These are phyloP conservation scores for Rhodinocichla rosea DNA, from an alignment of 2,113 vertebrate genomes.

Conservation along the genomic window DNA sequence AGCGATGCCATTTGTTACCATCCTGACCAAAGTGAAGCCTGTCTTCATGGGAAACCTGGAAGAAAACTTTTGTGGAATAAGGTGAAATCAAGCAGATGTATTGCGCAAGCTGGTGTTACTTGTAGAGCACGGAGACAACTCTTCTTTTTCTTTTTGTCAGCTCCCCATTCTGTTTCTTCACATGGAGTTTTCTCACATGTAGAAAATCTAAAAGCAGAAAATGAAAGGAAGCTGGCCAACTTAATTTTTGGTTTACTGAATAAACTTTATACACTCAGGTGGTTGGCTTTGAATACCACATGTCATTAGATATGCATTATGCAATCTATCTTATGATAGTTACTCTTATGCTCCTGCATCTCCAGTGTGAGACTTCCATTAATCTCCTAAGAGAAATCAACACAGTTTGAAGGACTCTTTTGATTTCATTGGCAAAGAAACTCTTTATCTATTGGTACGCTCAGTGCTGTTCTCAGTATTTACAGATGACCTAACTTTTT, in stretches of 20 bases:
- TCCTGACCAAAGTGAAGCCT: neutral
- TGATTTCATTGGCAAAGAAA: neutral
- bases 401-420: neutral
- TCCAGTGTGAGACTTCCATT: neutral
- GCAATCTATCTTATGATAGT: neutral
- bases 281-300: neutral
- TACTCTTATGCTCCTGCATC: neutral
- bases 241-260: neutral
- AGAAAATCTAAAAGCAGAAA: conserved; percentile 44
- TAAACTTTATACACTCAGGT: neutral
- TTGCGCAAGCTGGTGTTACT: neutral
- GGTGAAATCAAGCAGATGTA: neutral
- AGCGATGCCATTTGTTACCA: neutral
- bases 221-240: neutral
- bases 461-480: neutral
- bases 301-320: neutral
- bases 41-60: neutral
- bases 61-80: neutral
- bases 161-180: conserved; percentile 4
- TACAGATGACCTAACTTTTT: neutral
- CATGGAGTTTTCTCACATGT: neutral
- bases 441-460: neutral
- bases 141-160: neutral
- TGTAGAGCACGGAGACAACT: neutral
- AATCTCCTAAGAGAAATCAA: neutral